These are phyloP conservation scores for Muntiacus reevesi DNA, from an alignment of 2,113 vertebrate genomes.

Conservation along the genomic window DNA sequence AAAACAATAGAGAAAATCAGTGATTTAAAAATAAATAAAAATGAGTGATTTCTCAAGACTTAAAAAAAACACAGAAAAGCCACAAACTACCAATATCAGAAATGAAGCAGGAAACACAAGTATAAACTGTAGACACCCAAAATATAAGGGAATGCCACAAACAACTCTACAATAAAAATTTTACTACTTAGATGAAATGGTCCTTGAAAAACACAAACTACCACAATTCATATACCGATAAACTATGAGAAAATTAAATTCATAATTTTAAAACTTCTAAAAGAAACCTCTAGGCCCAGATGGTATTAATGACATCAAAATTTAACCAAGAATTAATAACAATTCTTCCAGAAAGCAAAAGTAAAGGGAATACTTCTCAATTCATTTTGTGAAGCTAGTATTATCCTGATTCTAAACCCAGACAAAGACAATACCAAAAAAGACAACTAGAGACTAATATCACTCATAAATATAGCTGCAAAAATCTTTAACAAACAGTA, in stretches of 20 bases:
- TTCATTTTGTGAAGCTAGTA: background rate
- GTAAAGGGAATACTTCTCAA: background rate
- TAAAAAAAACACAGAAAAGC: background rate
- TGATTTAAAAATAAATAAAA: background rate
- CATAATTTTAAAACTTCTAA: background rate
- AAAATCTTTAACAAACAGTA: background rate
- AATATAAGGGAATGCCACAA: background rate
- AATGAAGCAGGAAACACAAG: background rate
- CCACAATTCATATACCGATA: background rate
- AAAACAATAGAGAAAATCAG: background rate
- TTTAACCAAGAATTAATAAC: background rate
- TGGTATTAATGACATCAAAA: background rate
- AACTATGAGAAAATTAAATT: background rate
- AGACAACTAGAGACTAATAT: background rate
- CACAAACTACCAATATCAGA: background rate
- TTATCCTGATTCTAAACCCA: background rate
- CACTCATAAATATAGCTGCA: background rate
- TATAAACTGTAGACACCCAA: background rate
- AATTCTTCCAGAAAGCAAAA: background rate
- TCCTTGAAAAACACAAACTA: background rate
- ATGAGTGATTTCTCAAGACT: background rate
- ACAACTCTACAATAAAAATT: background rate
- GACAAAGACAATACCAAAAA: background rate
- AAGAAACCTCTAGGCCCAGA: background rate
- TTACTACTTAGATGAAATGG: background rate